Evolutionary conservation across 2,888 invertebrate species (phyloP).

Genomic region (Mythimna lalbum): DNA sequence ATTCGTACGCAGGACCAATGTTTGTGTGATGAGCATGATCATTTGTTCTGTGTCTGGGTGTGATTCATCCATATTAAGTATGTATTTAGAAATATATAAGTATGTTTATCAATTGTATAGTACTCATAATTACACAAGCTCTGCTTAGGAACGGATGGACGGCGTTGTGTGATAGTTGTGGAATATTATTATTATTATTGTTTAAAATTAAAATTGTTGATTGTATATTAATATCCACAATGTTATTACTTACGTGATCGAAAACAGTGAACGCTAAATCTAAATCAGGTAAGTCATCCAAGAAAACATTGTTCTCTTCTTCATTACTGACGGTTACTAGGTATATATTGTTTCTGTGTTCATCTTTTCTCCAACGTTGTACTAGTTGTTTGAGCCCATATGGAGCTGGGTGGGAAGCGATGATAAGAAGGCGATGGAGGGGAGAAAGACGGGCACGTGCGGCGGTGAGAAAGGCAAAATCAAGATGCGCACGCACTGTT

Average conservation of each 20-base stretch:
- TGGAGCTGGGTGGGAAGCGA: constrained; percentile 50
- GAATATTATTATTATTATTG: too few species aligned
- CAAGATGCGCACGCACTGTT: constrained; percentile 41
- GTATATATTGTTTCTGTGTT: constrained; percentile 67
- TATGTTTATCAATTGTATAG: too few species aligned
- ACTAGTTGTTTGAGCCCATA: constrained; percentile 60
- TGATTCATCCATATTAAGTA: too few species aligned
- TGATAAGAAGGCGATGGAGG: constrained; percentile 46
- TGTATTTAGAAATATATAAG: too few species aligned
- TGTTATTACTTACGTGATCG: constrained; percentile 65
- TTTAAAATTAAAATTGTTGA: neutral
- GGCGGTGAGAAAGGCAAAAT: constrained; percentile 34
- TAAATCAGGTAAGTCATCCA: constrained; percentile 70
- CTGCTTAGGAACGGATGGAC: too few species aligned
- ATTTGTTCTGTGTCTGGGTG: too few species aligned
- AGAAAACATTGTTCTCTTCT: constrained; percentile 60
- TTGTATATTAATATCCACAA: neutral
- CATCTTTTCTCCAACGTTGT: constrained; percentile 68
- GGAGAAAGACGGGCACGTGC: constrained; percentile 31
- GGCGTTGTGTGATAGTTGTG: too few species aligned
- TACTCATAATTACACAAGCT: too few species aligned
- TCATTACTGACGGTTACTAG: constrained; percentile 71
- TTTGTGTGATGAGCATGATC: too few species aligned
- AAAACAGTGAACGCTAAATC: constrained; percentile 71
- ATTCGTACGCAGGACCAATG: too few species aligned